phyloP scores from a whole-genome alignment of 2,113 vertebrate genomes.

The Speoplatyrhinus poulsoni region DNA sequence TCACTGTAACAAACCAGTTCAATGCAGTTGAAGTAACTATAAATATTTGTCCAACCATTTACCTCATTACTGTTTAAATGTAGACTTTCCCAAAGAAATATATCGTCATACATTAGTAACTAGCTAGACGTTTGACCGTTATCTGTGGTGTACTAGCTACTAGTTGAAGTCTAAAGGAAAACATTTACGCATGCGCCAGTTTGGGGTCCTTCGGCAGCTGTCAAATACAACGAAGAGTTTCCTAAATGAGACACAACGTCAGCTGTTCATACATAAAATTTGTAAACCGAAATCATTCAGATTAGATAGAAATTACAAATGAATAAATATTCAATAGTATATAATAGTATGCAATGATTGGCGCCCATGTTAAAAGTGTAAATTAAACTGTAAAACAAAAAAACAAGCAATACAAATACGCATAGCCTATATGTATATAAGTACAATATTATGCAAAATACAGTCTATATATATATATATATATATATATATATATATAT shows the following conservation, averaged over 20 bases:
- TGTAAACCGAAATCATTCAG: too few relatives aligned
- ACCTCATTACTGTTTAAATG: constrained; percentile 65
- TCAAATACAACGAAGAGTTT: constrained; percentile 43
- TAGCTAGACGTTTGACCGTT: constrained; percentile 45
- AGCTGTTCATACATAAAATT: too few relatives aligned
- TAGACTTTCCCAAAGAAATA: constrained; percentile 11
- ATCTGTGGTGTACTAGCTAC: neutral
- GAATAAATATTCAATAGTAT: too few relatives aligned
- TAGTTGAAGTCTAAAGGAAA: constrained; percentile 32
- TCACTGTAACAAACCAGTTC: constrained; percentile 36
- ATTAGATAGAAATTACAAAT: too few relatives aligned
- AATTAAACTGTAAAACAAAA: too few relatives aligned
- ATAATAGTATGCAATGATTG: too few relatives aligned
- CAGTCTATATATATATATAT: too few relatives aligned
- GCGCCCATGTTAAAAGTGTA: too few relatives aligned
- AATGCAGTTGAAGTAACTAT: constrained; percentile 13
- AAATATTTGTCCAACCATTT: constrained; percentile 29
- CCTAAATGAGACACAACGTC: neutral
- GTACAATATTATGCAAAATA: too few relatives aligned
- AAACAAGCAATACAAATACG: too few relatives aligned
- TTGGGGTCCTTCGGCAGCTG: constrained; percentile 13
- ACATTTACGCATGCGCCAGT: constrained; percentile 47
- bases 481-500: too few relatives aligned
- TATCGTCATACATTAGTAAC: constrained; percentile 19
- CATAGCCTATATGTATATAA: too few relatives aligned